These are phyloP conservation scores for Poecilia picta DNA, from an alignment of 2,797 vertebrate genomes.

Conservation along the genomic window DNA sequence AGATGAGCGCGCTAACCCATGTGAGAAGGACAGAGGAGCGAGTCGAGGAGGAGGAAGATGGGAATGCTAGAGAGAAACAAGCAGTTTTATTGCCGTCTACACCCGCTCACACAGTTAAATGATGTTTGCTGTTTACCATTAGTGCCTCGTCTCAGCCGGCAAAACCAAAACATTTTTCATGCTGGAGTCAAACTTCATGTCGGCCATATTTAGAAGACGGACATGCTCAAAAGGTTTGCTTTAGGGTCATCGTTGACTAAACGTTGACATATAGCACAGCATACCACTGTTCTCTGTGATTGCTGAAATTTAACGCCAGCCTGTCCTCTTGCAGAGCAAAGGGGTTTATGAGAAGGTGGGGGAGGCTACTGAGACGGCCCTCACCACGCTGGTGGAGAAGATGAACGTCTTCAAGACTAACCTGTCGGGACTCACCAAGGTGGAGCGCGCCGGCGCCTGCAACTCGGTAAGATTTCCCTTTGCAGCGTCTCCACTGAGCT, in stretches of 20 bases:
- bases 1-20: constrained; percentile 22
- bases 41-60: not conserved
- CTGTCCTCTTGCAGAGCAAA: constrained; percentile 71
- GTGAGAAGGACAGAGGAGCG: not conserved
- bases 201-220: not conserved
- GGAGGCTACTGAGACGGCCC: constrained; percentile 85
- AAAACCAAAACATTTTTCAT: constrained; percentile 19
- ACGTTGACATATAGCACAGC: not conserved
- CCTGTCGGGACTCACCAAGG: constrained; percentile 77
- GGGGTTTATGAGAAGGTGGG: constrained; percentile 87
- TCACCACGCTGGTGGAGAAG: constrained; percentile 86
- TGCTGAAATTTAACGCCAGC: not conserved
- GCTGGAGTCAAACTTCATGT: constrained; percentile 33
- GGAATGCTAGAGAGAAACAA: constrained; percentile 5
- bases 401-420: constrained; percentile 86
- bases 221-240: not conserved
- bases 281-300: not conserved
- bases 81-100: constrained; percentile 43
- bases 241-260: not conserved
- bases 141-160: constrained; percentile 24
- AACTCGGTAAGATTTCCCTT: constrained; percentile 69
- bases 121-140: constrained; percentile 36
- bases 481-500: not conserved
- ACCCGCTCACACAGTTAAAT: constrained; percentile 41
- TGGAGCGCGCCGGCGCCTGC: constrained; percentile 83